phyloP scores from a whole-genome alignment of 1,140 invertebrate species.

The Rhagoletis pomonella region DNA sequence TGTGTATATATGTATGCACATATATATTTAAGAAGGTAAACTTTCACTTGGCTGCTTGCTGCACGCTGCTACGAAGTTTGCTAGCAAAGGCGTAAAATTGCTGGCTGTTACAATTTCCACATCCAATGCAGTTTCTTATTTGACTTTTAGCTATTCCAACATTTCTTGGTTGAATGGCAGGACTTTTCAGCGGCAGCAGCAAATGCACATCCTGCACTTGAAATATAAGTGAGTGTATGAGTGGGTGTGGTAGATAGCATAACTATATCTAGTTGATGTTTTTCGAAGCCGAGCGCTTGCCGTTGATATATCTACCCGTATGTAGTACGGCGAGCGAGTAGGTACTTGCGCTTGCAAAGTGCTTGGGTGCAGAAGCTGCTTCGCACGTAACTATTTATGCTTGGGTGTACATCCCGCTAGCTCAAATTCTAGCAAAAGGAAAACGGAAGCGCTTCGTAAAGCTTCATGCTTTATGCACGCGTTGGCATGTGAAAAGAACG shows the following conservation, averaged over 20 bases:
- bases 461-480: slow-evolving; percentile 32
- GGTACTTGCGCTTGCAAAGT: no score
- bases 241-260: neutral
- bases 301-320: neutral
- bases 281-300: neutral
- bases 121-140: neutral
- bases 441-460: slow-evolving; percentile 1
- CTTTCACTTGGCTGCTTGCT: neutral
- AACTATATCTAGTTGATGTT: neutral
- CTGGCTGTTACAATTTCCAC: slow-evolving; percentile 21
- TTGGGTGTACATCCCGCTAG: no score
- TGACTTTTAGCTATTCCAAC: slow-evolving; percentile 18
- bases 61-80: neutral
- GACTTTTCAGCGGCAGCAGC: slow-evolving; percentile 39
- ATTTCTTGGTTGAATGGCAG: neutral
- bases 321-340: no score
- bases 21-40: neutral
- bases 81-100: slow-evolving; percentile 12
- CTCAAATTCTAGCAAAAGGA: neutral
- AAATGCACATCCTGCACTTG: slow-evolving; percentile 40
- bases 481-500: slow-evolving; percentile 18
- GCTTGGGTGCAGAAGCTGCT: no score
- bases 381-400: no score
- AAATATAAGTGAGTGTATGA: neutral
- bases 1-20: neutral